Evolutionary conservation across 2,888 invertebrate species (phyloP), one percentile per base, ranked within the genome.

Genomic region (Nipponacmea schrenckii): DNA sequence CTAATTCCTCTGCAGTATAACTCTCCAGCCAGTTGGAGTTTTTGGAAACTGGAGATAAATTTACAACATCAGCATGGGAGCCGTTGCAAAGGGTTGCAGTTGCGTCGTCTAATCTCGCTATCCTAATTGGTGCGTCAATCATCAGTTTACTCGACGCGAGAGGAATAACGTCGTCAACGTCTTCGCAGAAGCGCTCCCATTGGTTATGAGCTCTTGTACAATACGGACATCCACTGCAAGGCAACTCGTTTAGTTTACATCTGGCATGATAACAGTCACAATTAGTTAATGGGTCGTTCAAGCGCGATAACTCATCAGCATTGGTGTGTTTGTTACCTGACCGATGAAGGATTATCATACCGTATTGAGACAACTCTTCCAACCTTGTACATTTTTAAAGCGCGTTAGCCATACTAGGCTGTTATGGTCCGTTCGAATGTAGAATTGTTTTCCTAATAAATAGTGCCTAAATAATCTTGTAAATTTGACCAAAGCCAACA

Each of bases 351-450:
- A 46, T 17, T 1, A 17, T 46, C 46, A 46, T 46, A 46, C 17
- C 12, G 17, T 46, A 46, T 39, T 44, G 48, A 20, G 39, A 17
- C 20, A 72, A 45, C 26, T 63, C 56, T 48, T 72, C 72, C 27
- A 74, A 2, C 71, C 73, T 10, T 48, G n/a, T 2, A 66, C 68
- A n/a, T 67, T 17, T 39, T 62, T 48, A 15, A 71, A 69, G 1
- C 48, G 65, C 14, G 72, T 12, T 12, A 70, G 67, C 69, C 75
- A 75, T 0, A 45, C 63, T 17, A 75, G 26, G 56, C 72, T 72
- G 15, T 26, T 56, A 56, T 76, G 76, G 46, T 76, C 74, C 39
- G 76, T 76, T 17, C 74, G 39, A 1, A 76, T 26, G 1, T 7
- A 31, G 24, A 76, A 76, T 0, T 27, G 62, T 10, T 62, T 39